Evolutionary conservation across 2,888 invertebrate genomes (phyloP), one percentile per base, ranked within the genome.

Genomic region (Sarcophaga rosellei): DNA sequence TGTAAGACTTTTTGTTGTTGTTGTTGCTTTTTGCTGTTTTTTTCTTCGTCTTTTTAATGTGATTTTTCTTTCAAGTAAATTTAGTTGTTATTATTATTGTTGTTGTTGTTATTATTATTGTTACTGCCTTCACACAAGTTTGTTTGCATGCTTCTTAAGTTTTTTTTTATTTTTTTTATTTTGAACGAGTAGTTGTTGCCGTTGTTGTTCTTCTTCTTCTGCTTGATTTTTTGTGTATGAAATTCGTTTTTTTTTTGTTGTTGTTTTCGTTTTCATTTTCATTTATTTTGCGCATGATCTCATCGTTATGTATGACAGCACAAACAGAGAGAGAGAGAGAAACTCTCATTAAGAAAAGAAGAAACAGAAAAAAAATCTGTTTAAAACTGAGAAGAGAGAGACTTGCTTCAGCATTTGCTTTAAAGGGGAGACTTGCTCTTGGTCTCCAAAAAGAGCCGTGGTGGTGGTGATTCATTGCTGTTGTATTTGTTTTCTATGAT

Each of bases 261-360:
- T 66, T 68, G 20, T 65, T 61, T 25, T 66, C 15, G 73, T 66
- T 12, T 65, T 57, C 10, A 62, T 8, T 35, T 82, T 78, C 61
- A 44, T 86, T 83, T 75, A 70, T 75, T 84, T 84, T 78, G 86
- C 70, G 66, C 78, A 86, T 86, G 86, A 86, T 86, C 86, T 86
- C 86, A 86, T 86, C 86, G 65, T 53, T 61, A 47, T 66, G 12
- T 61, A 47, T 66, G 12, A 62, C 61, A 70, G 20, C 68, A 53
- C 15, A 76, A 70, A 70, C 15, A 82, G 35, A 35, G n/a, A n/a
- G n/a, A n/a, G n/a, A n/a, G n/a, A n/a, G n/a, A n/a, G 35, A 12
- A 81, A 65, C 15, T 25, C 35, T 66, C 20, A 72, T 35, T 17
- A 63, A 53, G 47, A 25, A 4, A 15, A 69, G 35, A 35, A 35